Percentiles rank a stretch among this genome's conserved stretches.
Conservation (phyloP, 1,140 invertebrate species). For the Caerostris darwini region DNA sequence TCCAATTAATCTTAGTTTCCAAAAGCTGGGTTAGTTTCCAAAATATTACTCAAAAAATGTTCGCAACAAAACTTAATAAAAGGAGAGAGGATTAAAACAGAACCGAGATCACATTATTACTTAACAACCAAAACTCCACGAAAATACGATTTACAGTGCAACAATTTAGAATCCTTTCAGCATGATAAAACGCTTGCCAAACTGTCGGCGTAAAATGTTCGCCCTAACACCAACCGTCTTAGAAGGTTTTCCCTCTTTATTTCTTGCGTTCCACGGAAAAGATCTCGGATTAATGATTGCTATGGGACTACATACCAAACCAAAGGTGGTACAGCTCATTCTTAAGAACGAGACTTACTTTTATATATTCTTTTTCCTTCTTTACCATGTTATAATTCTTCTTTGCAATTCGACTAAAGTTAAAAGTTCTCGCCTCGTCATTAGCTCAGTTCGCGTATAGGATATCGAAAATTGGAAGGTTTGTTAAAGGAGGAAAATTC, state of each 20-base stretch:
- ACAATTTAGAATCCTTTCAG: constrained; percentile 4
- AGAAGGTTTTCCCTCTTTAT: neutral
- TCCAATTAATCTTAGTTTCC: too few relatives aligned
- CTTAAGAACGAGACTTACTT: neutral
- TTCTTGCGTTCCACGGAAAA: neutral
- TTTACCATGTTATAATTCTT: neutral
- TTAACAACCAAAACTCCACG: neutral
- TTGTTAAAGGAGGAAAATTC: neutral
- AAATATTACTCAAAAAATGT: neutral
- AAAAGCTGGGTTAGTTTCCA: too few relatives aligned
- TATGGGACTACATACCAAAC: neutral
- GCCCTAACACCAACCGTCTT: neutral
- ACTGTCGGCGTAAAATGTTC: neutral
- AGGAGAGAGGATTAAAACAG: neutral
- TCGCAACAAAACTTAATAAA: neutral
- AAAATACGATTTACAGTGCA: neutral
- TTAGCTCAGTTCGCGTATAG: neutral
- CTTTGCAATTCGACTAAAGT: neutral
- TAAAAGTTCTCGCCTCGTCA: neutral
- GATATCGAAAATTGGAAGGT: neutral
- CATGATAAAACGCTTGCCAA: neutral
- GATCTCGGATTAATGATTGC: neutral
- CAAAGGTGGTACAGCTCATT: neutral
- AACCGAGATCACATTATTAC: neutral
- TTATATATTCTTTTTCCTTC: neutral